These are phyloP conservation scores for Latrodectus geometricus DNA, from an alignment of 1,140 invertebrate species.

Conservation along the genomic window DNA sequence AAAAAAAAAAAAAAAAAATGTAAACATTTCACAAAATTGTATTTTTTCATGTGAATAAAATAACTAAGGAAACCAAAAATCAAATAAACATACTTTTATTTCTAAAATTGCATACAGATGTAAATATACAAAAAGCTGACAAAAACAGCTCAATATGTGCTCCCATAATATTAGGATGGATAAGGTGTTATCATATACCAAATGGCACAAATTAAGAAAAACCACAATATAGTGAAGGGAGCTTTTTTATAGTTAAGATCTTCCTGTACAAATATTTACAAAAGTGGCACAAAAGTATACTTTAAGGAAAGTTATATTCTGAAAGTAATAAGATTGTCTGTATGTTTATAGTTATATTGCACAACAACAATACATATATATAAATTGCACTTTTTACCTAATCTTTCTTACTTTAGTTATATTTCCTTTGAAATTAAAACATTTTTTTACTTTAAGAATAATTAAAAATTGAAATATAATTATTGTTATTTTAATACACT, in stretches of 20 bases:
- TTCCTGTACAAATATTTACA: constrained; percentile 55
- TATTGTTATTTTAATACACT: too few species aligned
- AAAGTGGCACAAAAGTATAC: constrained; percentile 22
- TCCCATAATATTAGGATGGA: constrained; percentile 35
- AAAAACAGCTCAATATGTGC: constrained; percentile 33
- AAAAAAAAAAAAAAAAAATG: too few species aligned
- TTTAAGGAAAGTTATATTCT: constrained; percentile 17
- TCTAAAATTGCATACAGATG: constrained; percentile 44
- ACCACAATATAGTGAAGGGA: constrained; percentile 10
- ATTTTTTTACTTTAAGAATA: too few species aligned
- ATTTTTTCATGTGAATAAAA: too few species aligned
- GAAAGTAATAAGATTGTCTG: constrained; percentile 36
- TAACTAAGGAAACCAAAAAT: too few species aligned
- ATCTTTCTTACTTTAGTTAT: too few species aligned
- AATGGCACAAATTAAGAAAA: constrained; percentile 43
- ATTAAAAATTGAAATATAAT: too few species aligned
- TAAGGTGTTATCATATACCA: constrained; percentile 20
- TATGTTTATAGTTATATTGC: constrained; percentile 36
- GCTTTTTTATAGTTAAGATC: background rate
- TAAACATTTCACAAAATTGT: too few species aligned
- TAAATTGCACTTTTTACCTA: background rate
- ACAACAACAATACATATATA: constrained; percentile 15
- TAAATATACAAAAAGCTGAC: constrained; percentile 49
- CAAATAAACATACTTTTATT: too few species aligned
- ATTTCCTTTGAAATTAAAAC: too few species aligned